phyloP scores from a whole-genome alignment of 1,140 invertebrate species.

The Frieseomelitta varia region DNA sequence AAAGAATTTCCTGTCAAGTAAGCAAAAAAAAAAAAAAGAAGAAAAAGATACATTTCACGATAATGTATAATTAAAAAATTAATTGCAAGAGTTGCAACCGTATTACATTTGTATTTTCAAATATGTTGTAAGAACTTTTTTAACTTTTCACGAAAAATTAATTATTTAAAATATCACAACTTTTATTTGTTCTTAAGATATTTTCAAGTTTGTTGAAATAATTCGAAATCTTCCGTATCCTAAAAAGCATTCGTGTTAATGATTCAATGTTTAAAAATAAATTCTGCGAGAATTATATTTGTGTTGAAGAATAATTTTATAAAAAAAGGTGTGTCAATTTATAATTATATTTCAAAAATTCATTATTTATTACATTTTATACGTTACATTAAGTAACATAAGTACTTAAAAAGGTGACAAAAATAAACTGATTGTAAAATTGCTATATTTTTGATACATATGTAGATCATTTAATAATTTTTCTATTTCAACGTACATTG shows the following conservation, averaged over 20 bases:
- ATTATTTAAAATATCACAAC: too few species aligned
- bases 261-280: background rate
- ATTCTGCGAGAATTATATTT: background rate
- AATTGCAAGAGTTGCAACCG: background rate
- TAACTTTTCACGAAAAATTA: too few species aligned
- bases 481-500: too few species aligned
- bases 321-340: background rate
- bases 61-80: background rate
- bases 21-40: too few species aligned
- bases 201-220: background rate
- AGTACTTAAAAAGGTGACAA: too few species aligned
- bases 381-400: too few species aligned
- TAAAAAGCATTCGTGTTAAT: background rate
- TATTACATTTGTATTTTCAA: background rate
- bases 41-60: too few species aligned
- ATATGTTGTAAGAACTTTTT: background rate
- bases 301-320: background rate
- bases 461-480: too few species aligned
- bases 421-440: too few species aligned
- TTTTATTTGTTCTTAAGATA: background rate
- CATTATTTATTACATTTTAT: too few species aligned
- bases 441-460: too few species aligned
- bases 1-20: background rate
- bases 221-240: background rate
- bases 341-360: too few species aligned